phyloP scores from a whole-genome alignment of 2,113 vertebrate species.

The Daphoenositta chrysoptera region DNA sequence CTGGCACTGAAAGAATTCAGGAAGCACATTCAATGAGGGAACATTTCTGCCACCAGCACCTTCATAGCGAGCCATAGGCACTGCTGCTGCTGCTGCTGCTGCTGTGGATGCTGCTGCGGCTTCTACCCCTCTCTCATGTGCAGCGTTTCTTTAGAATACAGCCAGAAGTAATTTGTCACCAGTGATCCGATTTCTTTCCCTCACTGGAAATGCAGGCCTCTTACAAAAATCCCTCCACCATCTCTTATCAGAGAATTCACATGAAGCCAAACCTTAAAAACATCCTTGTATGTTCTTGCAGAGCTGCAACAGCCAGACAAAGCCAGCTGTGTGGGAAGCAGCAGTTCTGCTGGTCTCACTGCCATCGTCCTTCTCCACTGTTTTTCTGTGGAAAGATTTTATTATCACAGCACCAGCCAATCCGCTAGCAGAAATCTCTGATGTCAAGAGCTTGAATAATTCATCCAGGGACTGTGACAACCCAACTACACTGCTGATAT shows the following conservation, averaged over 20 bases:
- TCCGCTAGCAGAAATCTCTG: slow-evolving; percentile 65
- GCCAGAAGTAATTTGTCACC: not conserved
- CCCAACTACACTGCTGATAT: not conserved
- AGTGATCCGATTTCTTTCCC: not conserved
- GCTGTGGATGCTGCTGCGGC: not conserved
- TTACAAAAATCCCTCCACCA: not conserved
- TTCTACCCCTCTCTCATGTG: not conserved
- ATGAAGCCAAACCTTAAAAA: slow-evolving; percentile 36
- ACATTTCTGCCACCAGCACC: slow-evolving; percentile 70
- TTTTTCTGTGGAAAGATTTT: slow-evolving; percentile 58
- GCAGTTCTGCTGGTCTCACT: slow-evolving; percentile 68
- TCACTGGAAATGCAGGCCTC: not conserved
- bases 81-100: not conserved
- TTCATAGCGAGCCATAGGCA: slow-evolving; percentile 70
- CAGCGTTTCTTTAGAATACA: not conserved
- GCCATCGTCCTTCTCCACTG: slow-evolving; percentile 75
- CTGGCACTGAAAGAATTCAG: slow-evolving; percentile 72
- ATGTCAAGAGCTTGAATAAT: slow-evolving; percentile 79
- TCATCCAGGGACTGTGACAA: slow-evolving; percentile 62
- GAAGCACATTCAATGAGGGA: slow-evolving; percentile 74
- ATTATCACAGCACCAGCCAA: slow-evolving; percentile 66
- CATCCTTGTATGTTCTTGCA: not conserved
- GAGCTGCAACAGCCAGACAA: not conserved
- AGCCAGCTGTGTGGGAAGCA: slow-evolving; percentile 46
- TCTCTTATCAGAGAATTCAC: not conserved